Percentiles rank a stretch among this genome's conserved stretches.
Conservation (phyloP, 2,888 invertebrate species). For the Enchytraeus crypticus region DNA sequence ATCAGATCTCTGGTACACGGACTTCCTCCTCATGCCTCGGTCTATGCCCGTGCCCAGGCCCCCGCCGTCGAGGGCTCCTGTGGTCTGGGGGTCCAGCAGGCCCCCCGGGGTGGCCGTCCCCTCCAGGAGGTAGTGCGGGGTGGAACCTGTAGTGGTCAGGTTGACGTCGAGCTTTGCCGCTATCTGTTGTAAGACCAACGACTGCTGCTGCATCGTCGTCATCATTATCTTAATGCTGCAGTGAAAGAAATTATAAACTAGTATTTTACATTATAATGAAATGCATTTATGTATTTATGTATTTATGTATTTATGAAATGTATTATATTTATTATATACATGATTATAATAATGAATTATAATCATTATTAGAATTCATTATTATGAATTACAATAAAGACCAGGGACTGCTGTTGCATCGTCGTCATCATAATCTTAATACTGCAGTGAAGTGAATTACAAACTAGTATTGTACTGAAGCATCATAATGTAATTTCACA, state of each 20-base stretch:
- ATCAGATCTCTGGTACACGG: neutral
- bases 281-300: neutral
- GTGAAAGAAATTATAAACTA: neutral
- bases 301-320: too few species aligned
- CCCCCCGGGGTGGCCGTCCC: neutral
- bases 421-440: slow-evolving; percentile 13
- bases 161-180: slow-evolving; percentile 18
- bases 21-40: neutral
- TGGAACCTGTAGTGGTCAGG: neutral
- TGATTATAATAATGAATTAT: too few species aligned
- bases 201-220: slow-evolving; percentile 19
- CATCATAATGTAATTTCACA: too few species aligned
- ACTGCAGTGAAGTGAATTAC: slow-evolving; percentile 9
- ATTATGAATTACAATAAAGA: too few species aligned
- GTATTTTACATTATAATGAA: neutral
- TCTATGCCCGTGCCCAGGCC: neutral
- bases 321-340: too few species aligned
- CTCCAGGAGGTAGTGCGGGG: neutral
- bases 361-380: too few species aligned
- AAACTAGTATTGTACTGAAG: too few species aligned
- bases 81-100: neutral
- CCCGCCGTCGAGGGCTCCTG: neutral
- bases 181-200: slow-evolving; percentile 22
- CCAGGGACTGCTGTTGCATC: slow-evolving; percentile 19
- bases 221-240: slow-evolving; percentile 19